These are phyloP conservation scores for Haliaeetus leucogaster DNA, from an alignment of 2,113 vertebrate genomes.

Conservation along the genomic window DNA sequence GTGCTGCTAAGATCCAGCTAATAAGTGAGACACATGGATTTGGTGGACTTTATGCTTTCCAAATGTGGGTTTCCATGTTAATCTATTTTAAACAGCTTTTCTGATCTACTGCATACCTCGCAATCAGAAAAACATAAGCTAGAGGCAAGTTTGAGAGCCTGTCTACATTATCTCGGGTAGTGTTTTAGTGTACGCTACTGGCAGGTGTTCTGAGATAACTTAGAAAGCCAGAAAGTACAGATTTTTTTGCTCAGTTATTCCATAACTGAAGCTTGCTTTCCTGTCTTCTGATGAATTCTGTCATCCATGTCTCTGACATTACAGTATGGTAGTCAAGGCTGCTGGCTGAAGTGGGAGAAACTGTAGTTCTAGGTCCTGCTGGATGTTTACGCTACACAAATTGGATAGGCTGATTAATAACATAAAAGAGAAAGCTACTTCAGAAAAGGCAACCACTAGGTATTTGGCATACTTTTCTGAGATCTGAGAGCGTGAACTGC, in stretches of 20 bases:
- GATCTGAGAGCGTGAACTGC: neutral
- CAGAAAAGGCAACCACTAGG: neutral
- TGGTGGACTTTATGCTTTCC: neutral
- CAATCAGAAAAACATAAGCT: neutral
- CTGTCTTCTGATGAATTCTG: neutral
- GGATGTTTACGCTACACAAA: neutral
- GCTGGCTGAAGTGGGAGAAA: neutral
- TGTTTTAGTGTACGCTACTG: neutral
- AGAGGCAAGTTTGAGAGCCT: neutral
- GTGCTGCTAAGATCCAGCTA: neutral
- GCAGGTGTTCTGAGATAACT: neutral
- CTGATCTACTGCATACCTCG: neutral
- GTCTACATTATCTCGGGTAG: neutral
- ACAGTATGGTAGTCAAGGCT: neutral
- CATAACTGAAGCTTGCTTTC: neutral
- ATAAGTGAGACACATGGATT: neutral
- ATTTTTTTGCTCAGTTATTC: neutral
- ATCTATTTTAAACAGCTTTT: neutral
- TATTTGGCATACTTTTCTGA: neutral
- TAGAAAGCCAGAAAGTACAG: neutral
- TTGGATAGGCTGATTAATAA: neutral
- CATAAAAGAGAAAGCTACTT: neutral
- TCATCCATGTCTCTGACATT: neutral
- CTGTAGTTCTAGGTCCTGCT: neutral
- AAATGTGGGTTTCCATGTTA: neutral